Conservation (phyloP, 2,888 invertebrate genomes). For the Hirtodrosophila confusa region DNA sequence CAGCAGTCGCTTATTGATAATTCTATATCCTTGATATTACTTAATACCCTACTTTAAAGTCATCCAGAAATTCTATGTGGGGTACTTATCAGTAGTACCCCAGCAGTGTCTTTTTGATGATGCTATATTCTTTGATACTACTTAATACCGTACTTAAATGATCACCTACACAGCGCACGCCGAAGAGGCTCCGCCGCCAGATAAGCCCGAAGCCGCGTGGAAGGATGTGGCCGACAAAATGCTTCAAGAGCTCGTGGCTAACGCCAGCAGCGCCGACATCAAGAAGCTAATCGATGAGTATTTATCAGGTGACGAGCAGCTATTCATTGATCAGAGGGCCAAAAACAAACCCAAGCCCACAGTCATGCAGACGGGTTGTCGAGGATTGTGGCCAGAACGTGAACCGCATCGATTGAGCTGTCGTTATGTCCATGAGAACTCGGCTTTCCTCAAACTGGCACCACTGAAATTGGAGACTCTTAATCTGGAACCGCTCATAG, state of each 20-base stretch:
- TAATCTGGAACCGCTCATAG: conserved; percentile 29
- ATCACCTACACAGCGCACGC: conserved; percentile 17
- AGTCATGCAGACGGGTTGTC: conserved; percentile 35
- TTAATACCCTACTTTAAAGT: too few species aligned
- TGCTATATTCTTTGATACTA: too few species aligned
- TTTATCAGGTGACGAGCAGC: conserved; percentile 29
- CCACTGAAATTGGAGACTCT: conserved; percentile 51
- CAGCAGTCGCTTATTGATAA: too few species aligned
- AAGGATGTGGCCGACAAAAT: conserved; percentile 18
- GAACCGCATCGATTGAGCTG: conserved; percentile 25
- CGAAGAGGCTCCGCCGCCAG: not conserved
- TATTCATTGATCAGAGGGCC: conserved; percentile 29
- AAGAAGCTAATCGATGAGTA: conserved; percentile 40
- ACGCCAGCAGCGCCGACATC: conserved; percentile 33
- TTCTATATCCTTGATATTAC: too few species aligned
- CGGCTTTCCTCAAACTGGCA: conserved; percentile 28
- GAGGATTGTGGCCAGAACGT: conserved; percentile 36
- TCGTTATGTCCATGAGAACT: conserved; percentile 11
- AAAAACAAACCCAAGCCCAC: conserved; percentile 20
- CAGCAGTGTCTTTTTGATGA: too few species aligned
- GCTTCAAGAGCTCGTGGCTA: conserved; percentile 2
- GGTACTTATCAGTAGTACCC: too few species aligned
- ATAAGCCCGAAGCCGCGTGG: conserved; percentile 12
- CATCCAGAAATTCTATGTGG: too few species aligned
- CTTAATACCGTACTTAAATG: not conserved